Conservation (phyloP, 2,888 invertebrate genomes). For the Unio delphinus region DNA sequence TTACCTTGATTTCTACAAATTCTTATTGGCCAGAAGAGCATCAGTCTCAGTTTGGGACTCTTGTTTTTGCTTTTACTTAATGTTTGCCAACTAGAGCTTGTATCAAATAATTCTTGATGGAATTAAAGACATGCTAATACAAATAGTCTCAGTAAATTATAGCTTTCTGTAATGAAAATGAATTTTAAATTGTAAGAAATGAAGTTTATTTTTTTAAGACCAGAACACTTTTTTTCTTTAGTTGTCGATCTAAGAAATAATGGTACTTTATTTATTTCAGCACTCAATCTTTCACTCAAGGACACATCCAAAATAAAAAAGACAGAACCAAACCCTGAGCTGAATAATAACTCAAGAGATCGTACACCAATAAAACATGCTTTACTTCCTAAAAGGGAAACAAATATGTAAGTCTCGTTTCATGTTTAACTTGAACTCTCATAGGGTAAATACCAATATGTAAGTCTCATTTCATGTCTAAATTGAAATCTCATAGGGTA, state of each 20-base stretch:
- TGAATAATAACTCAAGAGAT: constrained; percentile 10
- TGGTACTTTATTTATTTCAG: constrained; percentile 62
- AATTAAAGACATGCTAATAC: too few species aligned
- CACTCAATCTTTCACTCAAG: constrained; percentile 54
- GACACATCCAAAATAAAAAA: constrained; percentile 9
- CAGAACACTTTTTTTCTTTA: not conserved
- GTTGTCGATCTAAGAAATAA: not conserved
- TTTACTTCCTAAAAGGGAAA: constrained; percentile 81
- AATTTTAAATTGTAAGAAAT: too few species aligned
- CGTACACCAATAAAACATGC: constrained; percentile 80
- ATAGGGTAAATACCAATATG: constrained; percentile 14
- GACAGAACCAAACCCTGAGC: constrained; percentile 4
- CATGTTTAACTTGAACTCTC: not conserved
- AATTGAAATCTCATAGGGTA: too few species aligned
- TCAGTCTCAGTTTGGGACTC: too few species aligned
- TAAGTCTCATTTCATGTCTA: constrained; percentile 15
- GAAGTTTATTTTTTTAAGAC: too few species aligned
- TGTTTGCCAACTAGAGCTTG: too few species aligned
- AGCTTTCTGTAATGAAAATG: too few species aligned
- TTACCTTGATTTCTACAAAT: too few species aligned
- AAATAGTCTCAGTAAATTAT: too few species aligned
- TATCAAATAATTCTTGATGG: too few species aligned
- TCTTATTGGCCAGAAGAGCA: too few species aligned
- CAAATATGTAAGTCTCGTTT: constrained; percentile 28
- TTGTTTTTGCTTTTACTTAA: too few species aligned